Base-by-base conservation (phyloP, 2,113 vertebrate genomes). In the Rhinolophus sinicus region DNA sequence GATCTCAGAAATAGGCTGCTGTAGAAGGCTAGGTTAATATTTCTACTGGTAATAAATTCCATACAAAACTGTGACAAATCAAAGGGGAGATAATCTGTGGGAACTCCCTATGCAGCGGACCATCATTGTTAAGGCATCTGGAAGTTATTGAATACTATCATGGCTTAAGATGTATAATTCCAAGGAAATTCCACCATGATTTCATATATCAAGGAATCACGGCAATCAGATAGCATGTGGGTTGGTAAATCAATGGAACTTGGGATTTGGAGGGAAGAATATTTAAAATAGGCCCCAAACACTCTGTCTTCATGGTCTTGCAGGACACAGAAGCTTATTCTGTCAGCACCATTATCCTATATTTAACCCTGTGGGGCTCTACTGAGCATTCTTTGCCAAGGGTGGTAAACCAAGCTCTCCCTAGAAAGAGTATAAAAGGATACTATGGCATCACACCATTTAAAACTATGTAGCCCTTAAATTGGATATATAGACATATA, bases 101-200 rank as follows among this genome's bases (percentile, higher is more conserved):
- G 96, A 95, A 96, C 50, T 93, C 0, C 0, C 62, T 87, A 94
- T 11, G 26, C 69, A 84, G 21, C 76, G 56, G 85, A 90, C 87
- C 93, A 94, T 96, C 97, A 98, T 95, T 69, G 97, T 96, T 90
- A 95, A 77, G 35, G 90, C 93, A 97, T 97, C 98, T 98, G 94
- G 81, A 98, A 98, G 76, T 82, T 72, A 91, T 94, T 85, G 92
- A 92, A 73, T 76, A 85, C 72, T 98, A 86, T 18, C 80, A 62
- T 3, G 13, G 11, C 52, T 90, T 90, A 81, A 97, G 85, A 81
- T 78, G 85, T 7, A 94, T 90, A 93, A 97, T 98, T 96, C 96
- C 86, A 96, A 94, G 97, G 93, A 96, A 98, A 96, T 96, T 95
- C 90, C 85, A 95, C 70, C 35, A 86, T 91, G 95, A 97, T 96